A percentile compares a stretch with the other conserved stretches of the same genome.
Evolutionary conservation across 2,888 invertebrate species (phyloP).

Genomic region (Dasysyrphus tricinctus): DNA sequence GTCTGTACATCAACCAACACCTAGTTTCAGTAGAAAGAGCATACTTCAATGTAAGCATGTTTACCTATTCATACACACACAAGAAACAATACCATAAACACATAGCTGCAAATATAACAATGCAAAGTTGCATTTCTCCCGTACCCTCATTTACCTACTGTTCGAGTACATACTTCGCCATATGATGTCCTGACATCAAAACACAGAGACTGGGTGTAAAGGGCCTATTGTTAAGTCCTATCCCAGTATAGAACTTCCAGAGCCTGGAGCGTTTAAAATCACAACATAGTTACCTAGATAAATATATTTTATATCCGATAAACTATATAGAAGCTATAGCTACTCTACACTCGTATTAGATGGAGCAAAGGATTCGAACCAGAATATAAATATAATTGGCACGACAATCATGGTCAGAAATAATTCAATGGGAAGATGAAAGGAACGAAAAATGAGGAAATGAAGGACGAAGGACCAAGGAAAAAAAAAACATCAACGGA

Average conservation of each 20-base stretch:
- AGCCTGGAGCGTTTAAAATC: constrained; percentile 15
- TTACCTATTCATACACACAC: neutral
- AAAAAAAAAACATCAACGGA: constrained; percentile 53
- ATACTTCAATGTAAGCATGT: constrained; percentile 7
- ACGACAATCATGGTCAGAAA: constrained; percentile 74
- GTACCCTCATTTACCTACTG: neutral
- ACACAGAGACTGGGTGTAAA: neutral
- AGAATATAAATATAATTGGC: constrained; percentile 69
- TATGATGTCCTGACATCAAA: constrained; percentile 14
- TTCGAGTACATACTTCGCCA: neutral
- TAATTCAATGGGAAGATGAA: constrained; percentile 74
- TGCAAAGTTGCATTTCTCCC: constrained; percentile 3
- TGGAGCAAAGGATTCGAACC: constrained; percentile 20
- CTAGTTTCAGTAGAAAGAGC: constrained; percentile 14
- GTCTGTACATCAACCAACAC: constrained; percentile 33
- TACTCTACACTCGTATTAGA: constrained; percentile 17
- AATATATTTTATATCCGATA: constrained; percentile 6
- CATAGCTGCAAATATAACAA: neutral
- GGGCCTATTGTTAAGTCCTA: constrained; percentile 12
- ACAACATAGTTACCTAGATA: neutral
- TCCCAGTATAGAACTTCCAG: neutral
- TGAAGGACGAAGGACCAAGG: constrained; percentile 32
- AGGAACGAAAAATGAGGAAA: constrained; percentile 70
- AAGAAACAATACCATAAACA: constrained; percentile 1
- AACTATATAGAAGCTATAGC: neutral